phyloP scores from a whole-genome alignment of 1,140 invertebrate genomes.

The Berghia stephanieae region DNA sequence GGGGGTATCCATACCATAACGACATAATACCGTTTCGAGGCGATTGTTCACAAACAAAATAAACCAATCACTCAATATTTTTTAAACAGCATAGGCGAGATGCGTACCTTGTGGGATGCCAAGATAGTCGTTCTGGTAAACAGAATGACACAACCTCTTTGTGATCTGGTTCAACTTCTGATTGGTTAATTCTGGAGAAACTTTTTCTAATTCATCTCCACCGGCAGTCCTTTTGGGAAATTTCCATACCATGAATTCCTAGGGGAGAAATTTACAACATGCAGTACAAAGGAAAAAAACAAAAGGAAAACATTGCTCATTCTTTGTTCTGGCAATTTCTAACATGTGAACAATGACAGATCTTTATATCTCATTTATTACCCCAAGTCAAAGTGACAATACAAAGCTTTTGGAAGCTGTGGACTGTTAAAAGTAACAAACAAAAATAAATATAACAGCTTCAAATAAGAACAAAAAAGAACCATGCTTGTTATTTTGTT shows the following conservation, averaged over 20 bases:
- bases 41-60: too few relatives aligned
- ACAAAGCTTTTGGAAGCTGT: too few relatives aligned
- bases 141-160: constrained; percentile 52
- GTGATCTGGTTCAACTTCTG: constrained; percentile 57
- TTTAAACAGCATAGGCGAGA: too few relatives aligned
- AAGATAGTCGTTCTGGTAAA: constrained; percentile 58
- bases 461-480: too few relatives aligned
- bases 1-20: not conserved
- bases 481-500: too few relatives aligned
- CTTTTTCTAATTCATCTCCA: not conserved
- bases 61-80: too few relatives aligned
- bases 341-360: too few relatives aligned
- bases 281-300: not conserved
- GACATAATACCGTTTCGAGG: not conserved
- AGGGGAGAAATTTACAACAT: constrained; percentile 5
- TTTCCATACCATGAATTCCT: constrained; percentile 60
- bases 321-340: too few relatives aligned
- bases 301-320: constrained; percentile 81
- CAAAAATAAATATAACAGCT: too few relatives aligned
- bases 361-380: too few relatives aligned
- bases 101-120: constrained; percentile 59
- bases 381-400: too few relatives aligned
- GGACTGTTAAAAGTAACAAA: too few relatives aligned
- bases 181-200: constrained; percentile 52
- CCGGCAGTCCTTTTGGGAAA: constrained; percentile 44